These are phyloP conservation scores for Callosobruchus maculatus DNA, from an alignment of 2,888 invertebrate genomes.

Conservation along the genomic window DNA sequence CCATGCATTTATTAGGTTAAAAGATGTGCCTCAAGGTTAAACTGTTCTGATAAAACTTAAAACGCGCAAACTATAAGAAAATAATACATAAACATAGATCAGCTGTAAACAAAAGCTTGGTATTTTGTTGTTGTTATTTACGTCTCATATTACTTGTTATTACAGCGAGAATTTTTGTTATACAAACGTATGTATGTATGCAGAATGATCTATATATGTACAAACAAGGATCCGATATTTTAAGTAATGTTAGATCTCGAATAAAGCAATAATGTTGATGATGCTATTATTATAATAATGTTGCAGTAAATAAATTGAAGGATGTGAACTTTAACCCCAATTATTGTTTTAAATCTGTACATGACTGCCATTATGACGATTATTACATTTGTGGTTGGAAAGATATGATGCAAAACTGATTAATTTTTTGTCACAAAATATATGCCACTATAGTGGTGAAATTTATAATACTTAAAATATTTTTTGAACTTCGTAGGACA, in stretches of 20 bases:
- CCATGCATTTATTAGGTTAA: neutral
- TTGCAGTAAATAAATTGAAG: neutral
- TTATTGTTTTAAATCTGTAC: neutral
- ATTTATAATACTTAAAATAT: too few relatives aligned
- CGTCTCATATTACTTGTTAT: neutral
- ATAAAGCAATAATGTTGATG: neutral
- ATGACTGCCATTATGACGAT: neutral
- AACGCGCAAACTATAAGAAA: neutral
- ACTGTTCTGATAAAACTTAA: too few relatives aligned
- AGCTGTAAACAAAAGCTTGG: neutral
- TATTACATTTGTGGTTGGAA: neutral
- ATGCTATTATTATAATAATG: neutral
- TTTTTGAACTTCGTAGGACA: too few relatives aligned
- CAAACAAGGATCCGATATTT: neutral
- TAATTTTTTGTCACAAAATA: too few relatives aligned
- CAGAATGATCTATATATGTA: neutral
- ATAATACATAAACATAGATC: neutral
- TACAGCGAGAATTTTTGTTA: neutral
- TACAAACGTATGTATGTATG: neutral
- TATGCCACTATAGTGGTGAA: too few relatives aligned
- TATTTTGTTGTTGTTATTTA: neutral
- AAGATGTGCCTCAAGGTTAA: neutral
- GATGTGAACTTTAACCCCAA: neutral
- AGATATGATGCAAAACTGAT: neutral
- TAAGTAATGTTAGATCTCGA: neutral